Evolutionary conservation across 2,113 vertebrate genomes (phyloP), one percentile per base, ranked within the genome.

Genomic region (Lucifuga dentata): DNA sequence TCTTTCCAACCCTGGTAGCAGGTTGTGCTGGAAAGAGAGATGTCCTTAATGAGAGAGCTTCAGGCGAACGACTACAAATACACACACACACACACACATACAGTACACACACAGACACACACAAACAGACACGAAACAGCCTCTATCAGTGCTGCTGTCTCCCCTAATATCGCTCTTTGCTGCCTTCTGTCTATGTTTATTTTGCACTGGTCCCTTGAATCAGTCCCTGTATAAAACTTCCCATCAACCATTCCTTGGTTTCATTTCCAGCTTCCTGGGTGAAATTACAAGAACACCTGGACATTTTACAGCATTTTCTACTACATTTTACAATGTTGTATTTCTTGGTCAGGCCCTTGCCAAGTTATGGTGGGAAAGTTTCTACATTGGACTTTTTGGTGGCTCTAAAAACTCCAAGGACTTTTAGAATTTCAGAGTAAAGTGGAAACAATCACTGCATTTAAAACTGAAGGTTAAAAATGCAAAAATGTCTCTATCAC

Each of bases 131-230:
- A 24, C 41, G 52, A 57, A 84, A 41, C 78, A 81, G 52, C 59
- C 60, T 68, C 51, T 7, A 65, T 68, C 72, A 52, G 59, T 43
- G 80, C 72, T 65, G 65, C 80, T 56, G 75, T 55, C 82, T 77
- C 82, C 49, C 62, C 72, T 85, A 46, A 46, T 89, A 78, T 32
- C 23, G 73, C 61, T 70, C 15, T 58, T 49, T 16, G 41, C 43
- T 21, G 32, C 75, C 63, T 62, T 77, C 87, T 82, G 83, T 80
- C 80, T 61, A 4, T 78, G 76, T 86, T 86, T 83, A 80, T 86
- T 76, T 84, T 57, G 68, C 68, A 33, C 13, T n/a, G 2, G 63
- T 67, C 36, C 17, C 61, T 50, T 32, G 32, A 70, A 58, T 63
- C 8, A n/a, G 50, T 26, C 73, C 60, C 56, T 9, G 44, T 68